Evolutionary conservation across 2,797 vertebrate genomes (phyloP).

Genomic region (Micropoecilia bifurca): DNA sequence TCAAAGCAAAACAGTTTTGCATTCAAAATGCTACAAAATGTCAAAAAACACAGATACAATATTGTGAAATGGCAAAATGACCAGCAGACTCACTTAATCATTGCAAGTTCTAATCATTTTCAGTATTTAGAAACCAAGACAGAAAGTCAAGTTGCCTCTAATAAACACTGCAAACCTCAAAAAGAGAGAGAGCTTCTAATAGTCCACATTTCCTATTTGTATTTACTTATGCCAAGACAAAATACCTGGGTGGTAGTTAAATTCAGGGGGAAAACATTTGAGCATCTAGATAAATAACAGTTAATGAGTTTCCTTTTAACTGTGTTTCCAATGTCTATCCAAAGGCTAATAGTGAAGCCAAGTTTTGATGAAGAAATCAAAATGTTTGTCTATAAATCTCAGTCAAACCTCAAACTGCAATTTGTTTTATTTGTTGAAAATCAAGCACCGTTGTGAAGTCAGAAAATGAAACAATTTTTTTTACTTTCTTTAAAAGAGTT

Average conservation of each 20-base stretch:
- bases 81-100: background rate
- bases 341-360: background rate
- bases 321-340: background rate
- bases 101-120: background rate
- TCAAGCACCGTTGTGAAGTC: background rate
- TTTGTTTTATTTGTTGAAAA: background rate
- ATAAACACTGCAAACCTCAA: background rate
- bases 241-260: background rate
- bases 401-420: background rate
- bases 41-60: background rate
- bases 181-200: background rate
- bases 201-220: too few relatives aligned
- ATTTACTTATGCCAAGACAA: background rate
- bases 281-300: background rate
- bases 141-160: background rate
- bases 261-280: background rate
- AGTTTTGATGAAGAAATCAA: background rate
- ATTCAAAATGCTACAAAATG: background rate
- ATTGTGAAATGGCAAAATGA: background rate
- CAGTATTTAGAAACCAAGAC: background rate
- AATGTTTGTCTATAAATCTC: background rate
- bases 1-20: background rate
- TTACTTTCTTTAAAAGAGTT: background rate
- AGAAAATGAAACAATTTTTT: background rate
- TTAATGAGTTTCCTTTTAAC: background rate